Evolutionary conservation across 2,113 vertebrate genomes (phyloP), one percentile per base, ranked within the genome.

Genomic region (Brachyistius frenatus): DNA sequence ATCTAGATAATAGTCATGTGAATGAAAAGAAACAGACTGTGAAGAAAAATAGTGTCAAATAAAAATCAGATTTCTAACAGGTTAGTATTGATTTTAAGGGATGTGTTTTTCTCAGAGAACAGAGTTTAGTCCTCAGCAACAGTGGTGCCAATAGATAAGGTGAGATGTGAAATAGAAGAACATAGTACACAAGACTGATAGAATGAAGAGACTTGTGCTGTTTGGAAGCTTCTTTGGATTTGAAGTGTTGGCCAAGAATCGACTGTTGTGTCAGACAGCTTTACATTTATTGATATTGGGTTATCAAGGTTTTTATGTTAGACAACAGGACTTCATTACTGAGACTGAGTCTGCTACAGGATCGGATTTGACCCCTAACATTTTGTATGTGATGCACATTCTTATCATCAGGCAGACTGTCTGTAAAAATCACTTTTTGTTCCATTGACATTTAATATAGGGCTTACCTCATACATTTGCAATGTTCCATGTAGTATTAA

Each of bases 151-250:
- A 11, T 11, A 64, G 73, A 86, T 80, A 68, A 66, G 33, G 9
- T 73, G 44, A 41, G 47, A 53, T 56, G 63, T 72, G 47, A 67
- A 67, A 49, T 60, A 37, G 32, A 55, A 15, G 46, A 65, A 37
- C 73, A 82, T 37, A 88, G 83, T 69, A 77, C 82, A 88, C 16
- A 35, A 23, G 23, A 2, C 46, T 83, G 73, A 87, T 82, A 57
- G 30, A 57, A 33, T 44, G 44, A 32, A 35, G 15, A 35, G 47
- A 71, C 23, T 15, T 62, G 13, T 50, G 23, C 23, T 37, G 23
- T 73, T 63, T 77, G 71, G 78, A 84, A 55, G 62, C 67, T 81
- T 77, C 82, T 90, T 89, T 90, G 74, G 73, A 91, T 77, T 69
- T 66, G n/a, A 66, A 33, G 41, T 32, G 57, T 61, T 83, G 64